Base-by-base conservation (phyloP, 1,140 invertebrate genomes). In the Atta texana region DNA sequence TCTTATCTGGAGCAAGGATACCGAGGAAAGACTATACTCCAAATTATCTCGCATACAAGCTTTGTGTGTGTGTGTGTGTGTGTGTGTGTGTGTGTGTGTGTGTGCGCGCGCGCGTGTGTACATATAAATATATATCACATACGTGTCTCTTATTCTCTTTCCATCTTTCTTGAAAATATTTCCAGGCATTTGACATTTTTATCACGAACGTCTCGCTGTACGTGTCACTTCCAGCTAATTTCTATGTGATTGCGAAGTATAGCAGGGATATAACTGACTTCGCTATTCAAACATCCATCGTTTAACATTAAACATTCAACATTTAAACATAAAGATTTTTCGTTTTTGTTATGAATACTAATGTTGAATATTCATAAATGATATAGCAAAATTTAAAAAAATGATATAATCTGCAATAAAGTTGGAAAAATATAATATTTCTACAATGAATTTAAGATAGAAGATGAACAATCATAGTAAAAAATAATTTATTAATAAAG, bases 21-120 rank as follows among this genome's bases (percentile, higher is more conserved):
- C 55, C 55, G 55, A 84, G 69, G 55, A 80, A 80, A 69, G 77
- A 74, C 24, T 69, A 84, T 39, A 84, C 68, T 84, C 69, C n/a
- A 71, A 59, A 84, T 84, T 84, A 84, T 84, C 55, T 69, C 8
- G 69, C 39, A n/a, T 28, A 44, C 55, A 74, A 24, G n/a, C 55
- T 57, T 24, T 24, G 24, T 24, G 28, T 28, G 28, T 28, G 28
- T 28, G 28, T 2, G 28, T 31, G 28, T 31, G 28, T 24, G 24
- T 24, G 24, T 24, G 24, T 24, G 24, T 24, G 24, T 24, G 24
- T 24, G 24, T 24, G 24, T 24, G 3, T 10, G 3, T 14, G 10
- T 21, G 16, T 28, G 14, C 18, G 3, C 5, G 3, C 16, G 53
- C 21, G 28, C 6, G 2, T 28, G 10, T 16, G 21, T 44, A 16